These are phyloP conservation scores for Styela clava DNA, from an alignment of 23 tunicate species.

Conservation along the genomic window DNA sequence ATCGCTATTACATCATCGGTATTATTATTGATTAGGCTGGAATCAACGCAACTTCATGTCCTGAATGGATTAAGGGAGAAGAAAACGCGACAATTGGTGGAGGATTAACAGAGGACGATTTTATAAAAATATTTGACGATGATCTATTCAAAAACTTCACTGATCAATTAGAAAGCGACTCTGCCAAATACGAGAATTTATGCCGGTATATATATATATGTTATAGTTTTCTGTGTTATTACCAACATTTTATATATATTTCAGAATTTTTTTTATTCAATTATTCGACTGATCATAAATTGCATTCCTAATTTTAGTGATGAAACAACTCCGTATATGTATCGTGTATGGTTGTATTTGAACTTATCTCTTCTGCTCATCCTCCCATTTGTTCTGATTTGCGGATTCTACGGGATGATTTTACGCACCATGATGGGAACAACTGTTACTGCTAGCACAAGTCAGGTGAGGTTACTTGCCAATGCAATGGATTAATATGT, in stretches of 20 bases:
- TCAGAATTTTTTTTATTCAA: no score
- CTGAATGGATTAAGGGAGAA: neutral
- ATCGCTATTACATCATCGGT: no score
- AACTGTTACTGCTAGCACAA: constrained; percentile 21
- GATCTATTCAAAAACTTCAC: neutral
- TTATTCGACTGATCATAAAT: no score
- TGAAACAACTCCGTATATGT: neutral
- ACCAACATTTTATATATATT: neutral
- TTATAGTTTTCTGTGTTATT: neutral
- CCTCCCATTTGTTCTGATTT: constrained; percentile 69
- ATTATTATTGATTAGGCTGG: no score
- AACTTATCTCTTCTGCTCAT: constrained; percentile 65
- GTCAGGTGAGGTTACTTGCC: neutral
- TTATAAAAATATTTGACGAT: neutral
- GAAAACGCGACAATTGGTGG: neutral
- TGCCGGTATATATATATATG: neutral
- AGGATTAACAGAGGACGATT: neutral
- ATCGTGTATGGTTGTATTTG: constrained; percentile 46
- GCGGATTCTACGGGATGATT: constrained; percentile 85
- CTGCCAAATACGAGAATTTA: neutral
- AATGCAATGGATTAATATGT: neutral
- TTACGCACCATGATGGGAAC: constrained; percentile 64
- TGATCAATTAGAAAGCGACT: neutral
- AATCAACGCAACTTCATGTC: neutral
- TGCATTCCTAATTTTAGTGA: neutral